Evolutionary conservation across 2,888 invertebrate species (phyloP).

Genomic region (Halictus ligatus): DNA sequence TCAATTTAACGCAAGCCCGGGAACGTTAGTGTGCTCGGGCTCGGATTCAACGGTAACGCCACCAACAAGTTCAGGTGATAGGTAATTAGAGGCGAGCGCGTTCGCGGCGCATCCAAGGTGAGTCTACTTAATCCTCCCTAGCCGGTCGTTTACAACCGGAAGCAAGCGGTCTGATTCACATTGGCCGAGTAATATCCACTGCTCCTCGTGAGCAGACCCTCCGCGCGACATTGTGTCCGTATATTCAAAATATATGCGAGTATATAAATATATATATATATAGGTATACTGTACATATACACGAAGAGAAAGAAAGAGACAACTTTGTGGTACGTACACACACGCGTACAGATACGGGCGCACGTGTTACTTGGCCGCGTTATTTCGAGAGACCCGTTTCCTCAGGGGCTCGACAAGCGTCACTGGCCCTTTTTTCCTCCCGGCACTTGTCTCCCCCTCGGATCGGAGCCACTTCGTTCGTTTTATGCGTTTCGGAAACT

Average conservation of each 20-base stretch:
- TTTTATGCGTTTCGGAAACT: conserved; percentile 79
- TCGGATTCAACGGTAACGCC: conserved; percentile 28
- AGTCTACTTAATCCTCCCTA: conserved; percentile 67
- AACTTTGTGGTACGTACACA: neutral
- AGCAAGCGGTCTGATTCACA: conserved; percentile 64
- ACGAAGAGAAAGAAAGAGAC: conserved; percentile 11
- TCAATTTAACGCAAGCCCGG: conserved; percentile 31
- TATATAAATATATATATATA: neutral
- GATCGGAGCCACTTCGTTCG: conserved; percentile 49
- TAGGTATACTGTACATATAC: no score
- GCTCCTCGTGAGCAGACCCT: conserved; percentile 23
- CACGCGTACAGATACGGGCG: conserved; percentile 51
- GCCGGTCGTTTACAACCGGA: conserved; percentile 70
- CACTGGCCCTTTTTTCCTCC: conserved; percentile 46
- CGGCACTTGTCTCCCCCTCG: conserved; percentile 53
- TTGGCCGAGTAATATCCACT: conserved; percentile 62
- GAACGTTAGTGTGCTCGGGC: neutral
- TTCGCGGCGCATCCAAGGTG: conserved; percentile 65
- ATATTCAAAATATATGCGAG: conserved; percentile 57
- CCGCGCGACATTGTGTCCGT: conserved; percentile 66
- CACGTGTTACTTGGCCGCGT: conserved; percentile 67
- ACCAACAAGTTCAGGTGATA: conserved; percentile 66
- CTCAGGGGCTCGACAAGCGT: conserved; percentile 61
- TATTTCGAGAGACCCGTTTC: conserved; percentile 66
- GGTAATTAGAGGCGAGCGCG: conserved; percentile 65